Percentiles rank a stretch among this genome's conserved stretches.
phyloP scores from a whole-genome alignment of 2,113 vertebrate genomes.

The Lepisosteus oculatus region DNA sequence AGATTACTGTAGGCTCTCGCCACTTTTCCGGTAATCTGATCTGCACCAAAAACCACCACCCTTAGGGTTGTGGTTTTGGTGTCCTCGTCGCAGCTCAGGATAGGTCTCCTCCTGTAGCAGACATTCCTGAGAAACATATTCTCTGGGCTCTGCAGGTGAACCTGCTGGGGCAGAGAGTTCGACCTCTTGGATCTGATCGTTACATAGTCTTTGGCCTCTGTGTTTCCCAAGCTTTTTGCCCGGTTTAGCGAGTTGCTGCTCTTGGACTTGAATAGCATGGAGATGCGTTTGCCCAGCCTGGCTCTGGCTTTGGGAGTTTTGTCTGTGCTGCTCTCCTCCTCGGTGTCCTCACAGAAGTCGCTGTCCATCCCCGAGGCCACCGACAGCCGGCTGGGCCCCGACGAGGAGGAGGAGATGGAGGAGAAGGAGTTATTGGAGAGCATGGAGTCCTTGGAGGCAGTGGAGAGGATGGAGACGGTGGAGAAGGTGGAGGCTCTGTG shows the following conservation, averaged over 20 bases:
- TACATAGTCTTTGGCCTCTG: slow-evolving; percentile 50
- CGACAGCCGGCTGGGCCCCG: slow-evolving; percentile 75
- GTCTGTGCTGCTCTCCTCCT: slow-evolving; percentile 65
- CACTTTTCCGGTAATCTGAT: slow-evolving; percentile 89
- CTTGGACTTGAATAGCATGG: slow-evolving; percentile 78
- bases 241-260: slow-evolving; percentile 69
- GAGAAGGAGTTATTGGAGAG: slow-evolving; percentile 60
- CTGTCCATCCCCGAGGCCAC: slow-evolving; percentile 82
- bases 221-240: slow-evolving; percentile 78
- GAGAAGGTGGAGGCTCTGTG: slow-evolving; percentile 66
- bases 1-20: slow-evolving; percentile 86
- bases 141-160: slow-evolving; percentile 44
- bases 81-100: slow-evolving; percentile 83
- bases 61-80: slow-evolving; percentile 71
- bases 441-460: slow-evolving; percentile 75
- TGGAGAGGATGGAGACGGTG: slow-evolving; percentile 61
- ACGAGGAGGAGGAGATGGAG: slow-evolving; percentile 62
- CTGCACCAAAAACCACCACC: slow-evolving; percentile 90
- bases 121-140: slow-evolving; percentile 45
- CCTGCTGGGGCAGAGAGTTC: slow-evolving; percentile 81
- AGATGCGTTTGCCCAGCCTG: slow-evolving; percentile 74
- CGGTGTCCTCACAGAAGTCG: slow-evolving; percentile 82
- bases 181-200: slow-evolving; percentile 76
- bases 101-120: slow-evolving; percentile 76
- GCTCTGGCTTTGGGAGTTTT: slow-evolving; percentile 39